Percentiles rank a stretch among this genome's conserved stretches.
These are phyloP conservation scores for Meteorus sp. DNA, from an alignment of 1,140 invertebrate genomes.

Conservation along the genomic window DNA sequence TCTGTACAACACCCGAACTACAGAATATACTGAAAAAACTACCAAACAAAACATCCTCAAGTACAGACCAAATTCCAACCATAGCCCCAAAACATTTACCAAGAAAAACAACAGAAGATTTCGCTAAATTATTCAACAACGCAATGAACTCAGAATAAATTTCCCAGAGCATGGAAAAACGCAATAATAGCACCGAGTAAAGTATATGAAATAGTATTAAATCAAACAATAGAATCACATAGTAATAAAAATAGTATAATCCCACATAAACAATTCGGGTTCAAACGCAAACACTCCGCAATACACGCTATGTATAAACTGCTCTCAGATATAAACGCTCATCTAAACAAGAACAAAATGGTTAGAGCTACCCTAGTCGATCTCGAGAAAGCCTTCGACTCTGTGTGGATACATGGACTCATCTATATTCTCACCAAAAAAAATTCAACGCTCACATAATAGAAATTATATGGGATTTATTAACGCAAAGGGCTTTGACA, in stretches of 20 bases:
- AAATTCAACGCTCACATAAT: no score
- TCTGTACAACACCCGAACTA: not conserved
- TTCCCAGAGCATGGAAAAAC: slow-evolving; percentile 20
- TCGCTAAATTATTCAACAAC: slow-evolving; percentile 18
- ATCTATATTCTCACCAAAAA: no score
- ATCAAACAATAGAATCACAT: no score
- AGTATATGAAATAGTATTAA: no score
- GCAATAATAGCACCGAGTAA: no score
- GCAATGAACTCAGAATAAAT: slow-evolving; percentile 12
- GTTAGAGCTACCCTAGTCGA: no score
- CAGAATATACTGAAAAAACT: not conserved
- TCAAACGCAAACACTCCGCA: not conserved
- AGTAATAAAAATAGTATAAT: no score
- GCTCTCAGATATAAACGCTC: not conserved
- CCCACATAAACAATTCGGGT: not conserved
- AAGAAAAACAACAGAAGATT: not conserved
- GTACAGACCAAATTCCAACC: slow-evolving; percentile 1
- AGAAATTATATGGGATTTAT: no score
- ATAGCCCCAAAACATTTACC: slow-evolving; percentile 16
- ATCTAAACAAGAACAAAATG: not conserved
- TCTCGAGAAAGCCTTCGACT: not conserved
- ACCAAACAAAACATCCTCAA: slow-evolving; percentile 17
- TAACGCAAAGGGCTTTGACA: no score
- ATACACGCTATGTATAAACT: not conserved
- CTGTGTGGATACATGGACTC: not conserved